phyloP scores from a whole-genome alignment of 2,888 invertebrate genomes.

The Pycnomerus fuliginosus region DNA sequence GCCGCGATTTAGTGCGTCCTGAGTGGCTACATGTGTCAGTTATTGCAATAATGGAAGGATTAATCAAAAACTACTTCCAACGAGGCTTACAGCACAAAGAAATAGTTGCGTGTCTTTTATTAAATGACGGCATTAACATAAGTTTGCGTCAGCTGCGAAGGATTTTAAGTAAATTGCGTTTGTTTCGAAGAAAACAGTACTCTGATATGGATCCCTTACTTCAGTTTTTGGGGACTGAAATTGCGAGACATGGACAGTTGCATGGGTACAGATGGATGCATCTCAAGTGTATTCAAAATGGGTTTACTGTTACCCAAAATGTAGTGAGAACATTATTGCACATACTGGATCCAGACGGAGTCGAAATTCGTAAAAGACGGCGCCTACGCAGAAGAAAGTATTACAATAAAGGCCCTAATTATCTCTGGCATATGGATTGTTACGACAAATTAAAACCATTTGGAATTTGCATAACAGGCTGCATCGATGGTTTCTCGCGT shows the following conservation, averaged over 20 bases:
- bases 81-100: too few species aligned
- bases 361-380: constrained; percentile 15
- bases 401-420: constrained; percentile 20
- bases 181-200: constrained; percentile 9
- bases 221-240: constrained; percentile 15
- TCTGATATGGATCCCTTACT: constrained; percentile 4
- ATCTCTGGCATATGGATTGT: constrained; percentile 25
- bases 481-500: constrained; percentile 22
- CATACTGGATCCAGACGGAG: constrained; percentile 16
- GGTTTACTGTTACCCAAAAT: constrained; percentile 15
- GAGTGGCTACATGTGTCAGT: too few species aligned
- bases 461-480: constrained; percentile 7
- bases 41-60: too few species aligned
- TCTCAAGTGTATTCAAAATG: constrained; percentile 22
- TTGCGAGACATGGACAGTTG: constrained; percentile 14
- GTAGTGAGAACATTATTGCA: constrained; percentile 13
- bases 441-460: constrained; percentile 24
- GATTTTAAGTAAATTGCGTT: not conserved
- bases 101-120: too few species aligned
- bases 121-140: too few species aligned
- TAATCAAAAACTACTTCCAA: too few species aligned
- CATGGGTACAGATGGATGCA: constrained; percentile 9
- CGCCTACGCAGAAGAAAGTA: constrained; percentile 21
- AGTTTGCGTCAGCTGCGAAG: constrained; percentile 3
- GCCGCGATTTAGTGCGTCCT: too few species aligned